Evolutionary conservation across 2,888 invertebrate species (phyloP).

Genomic region (Drosophila pegasa): DNA sequence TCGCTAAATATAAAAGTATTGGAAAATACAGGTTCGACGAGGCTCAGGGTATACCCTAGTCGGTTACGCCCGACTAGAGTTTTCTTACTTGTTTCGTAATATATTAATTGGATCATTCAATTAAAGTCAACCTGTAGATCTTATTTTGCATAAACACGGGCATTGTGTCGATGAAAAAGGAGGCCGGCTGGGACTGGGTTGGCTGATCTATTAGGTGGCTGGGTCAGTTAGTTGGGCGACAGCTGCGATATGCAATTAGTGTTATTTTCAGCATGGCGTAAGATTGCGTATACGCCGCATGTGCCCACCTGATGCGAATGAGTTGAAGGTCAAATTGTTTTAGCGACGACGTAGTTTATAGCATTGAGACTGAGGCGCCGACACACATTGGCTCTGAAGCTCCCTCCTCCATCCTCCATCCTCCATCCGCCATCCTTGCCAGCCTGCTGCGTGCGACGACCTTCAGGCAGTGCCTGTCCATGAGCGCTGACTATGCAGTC

Average conservation of each 20-base stretch:
- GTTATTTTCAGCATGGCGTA: conserved; percentile 67
- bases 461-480: conserved; percentile 52
- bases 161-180: conserved; percentile 3
- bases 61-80: too few species aligned
- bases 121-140: conserved; percentile 31
- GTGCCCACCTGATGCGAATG: conserved; percentile 32
- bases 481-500: conserved; percentile 42
- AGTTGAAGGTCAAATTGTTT: conserved; percentile 67
- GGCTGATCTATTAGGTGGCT: conserved; percentile 18
- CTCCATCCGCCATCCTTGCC: conserved; percentile 9
- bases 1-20: too few species aligned
- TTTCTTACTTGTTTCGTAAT: too few species aligned
- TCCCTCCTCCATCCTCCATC: neutral
- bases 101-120: conserved; percentile 15
- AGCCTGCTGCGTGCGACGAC: conserved; percentile 52
- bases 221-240: conserved; percentile 42
- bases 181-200: neutral
- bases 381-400: neutral
- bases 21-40: too few species aligned
- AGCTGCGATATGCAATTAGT: conserved; percentile 73
- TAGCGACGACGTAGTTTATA: conserved; percentile 70
- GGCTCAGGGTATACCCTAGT: too few species aligned
- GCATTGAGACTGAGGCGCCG: conserved; percentile 68
- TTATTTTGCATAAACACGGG: neutral
- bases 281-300: conserved; percentile 72